phyloP scores from a whole-genome alignment of 2,888 invertebrate species.

The Thereva unica region DNA sequence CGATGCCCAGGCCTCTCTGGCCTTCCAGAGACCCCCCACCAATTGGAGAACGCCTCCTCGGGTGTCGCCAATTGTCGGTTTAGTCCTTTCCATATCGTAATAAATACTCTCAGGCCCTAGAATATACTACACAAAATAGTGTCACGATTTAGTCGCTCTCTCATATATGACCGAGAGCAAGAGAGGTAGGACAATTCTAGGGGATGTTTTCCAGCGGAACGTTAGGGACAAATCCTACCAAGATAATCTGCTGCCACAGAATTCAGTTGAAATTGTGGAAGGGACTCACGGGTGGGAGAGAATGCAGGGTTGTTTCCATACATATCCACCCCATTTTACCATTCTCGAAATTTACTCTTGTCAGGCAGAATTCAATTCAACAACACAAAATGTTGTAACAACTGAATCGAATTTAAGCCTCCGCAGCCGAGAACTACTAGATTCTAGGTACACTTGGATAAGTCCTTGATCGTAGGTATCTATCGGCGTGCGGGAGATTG shows the following conservation, averaged over 20 bases:
- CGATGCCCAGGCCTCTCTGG: constrained; percentile 15
- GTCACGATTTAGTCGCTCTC: constrained; percentile 33
- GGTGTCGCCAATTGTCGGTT: constrained; percentile 35
- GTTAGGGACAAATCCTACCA: constrained; percentile 16
- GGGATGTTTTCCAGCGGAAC: not conserved
- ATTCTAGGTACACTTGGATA: constrained; percentile 22
- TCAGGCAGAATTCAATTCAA: constrained; percentile 39
- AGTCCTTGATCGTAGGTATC: constrained; percentile 3
- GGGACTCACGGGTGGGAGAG: not conserved
- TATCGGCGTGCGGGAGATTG: constrained; percentile 14
- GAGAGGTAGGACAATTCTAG: not conserved
- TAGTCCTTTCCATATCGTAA: constrained; percentile 31
- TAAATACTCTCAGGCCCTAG: constrained; percentile 29
- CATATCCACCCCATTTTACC: not conserved
- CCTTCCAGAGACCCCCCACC: constrained; percentile 8
- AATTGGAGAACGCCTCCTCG: not conserved
- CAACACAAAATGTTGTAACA: constrained; percentile 38
- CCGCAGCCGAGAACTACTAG: constrained; percentile 29
- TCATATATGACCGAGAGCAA: constrained; percentile 5
- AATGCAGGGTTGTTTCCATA: not conserved
- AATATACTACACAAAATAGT: constrained; percentile 35
- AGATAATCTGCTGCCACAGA: constrained; percentile 34
- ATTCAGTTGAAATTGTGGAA: constrained; percentile 22
- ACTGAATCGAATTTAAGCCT: constrained; percentile 39
- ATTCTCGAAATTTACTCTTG: constrained; percentile 17